Base-by-base conservation (phyloP, 1,140 invertebrate species). In the Drosophila rufa region DNA sequence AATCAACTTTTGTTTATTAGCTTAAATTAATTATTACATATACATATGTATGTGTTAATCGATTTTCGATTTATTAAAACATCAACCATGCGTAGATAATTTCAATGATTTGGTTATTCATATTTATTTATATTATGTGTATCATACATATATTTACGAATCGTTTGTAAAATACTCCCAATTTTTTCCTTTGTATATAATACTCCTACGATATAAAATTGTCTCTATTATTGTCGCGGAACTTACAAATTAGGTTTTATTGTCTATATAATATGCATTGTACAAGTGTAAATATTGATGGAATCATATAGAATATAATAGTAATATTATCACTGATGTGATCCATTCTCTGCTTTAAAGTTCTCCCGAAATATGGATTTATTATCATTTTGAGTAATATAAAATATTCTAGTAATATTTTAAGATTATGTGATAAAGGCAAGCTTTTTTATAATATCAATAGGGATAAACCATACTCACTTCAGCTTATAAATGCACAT, bases 11-110 rank as follows among this genome's bases (percentile, higher is more conserved):
- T 60, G 43, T 64, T 59, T 64, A 69, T 55, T 45, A 46, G 64
- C 48, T 53, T 71, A 64, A 64, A 45, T 50, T 64, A 51, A 30
- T 46, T 46, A 25, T 53, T 55, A 38, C 19, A 55, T 38, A 33
- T 33, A 33, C 30, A 33, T 33, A 33, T 36, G n/a, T 33, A 33
- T 36, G n/a, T 45, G 45, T 25, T 47, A 45, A 43, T 51, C 61
- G 22, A 56, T 53, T 64, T 80, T 68, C 48, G 14, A 65, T 53
- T 65, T 73, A 17, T 43, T 69, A 38, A 78, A 84, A 78, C 82
- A 69, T 53, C 78, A 84, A 84, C 82, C 82, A 84, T 84, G 82
- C 82, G 82, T 84, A 84, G 82, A 85, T 47, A 80, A 80, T 27
- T 79, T 66, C 12, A 80, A 17, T 11, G 25, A 59, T 65, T 30